Percentiles rank a stretch among this genome's conserved stretches.
These are phyloP conservation scores for Cercopithecus mona DNA, from an alignment of 2,113 vertebrate genomes.

Conservation along the genomic window DNA sequence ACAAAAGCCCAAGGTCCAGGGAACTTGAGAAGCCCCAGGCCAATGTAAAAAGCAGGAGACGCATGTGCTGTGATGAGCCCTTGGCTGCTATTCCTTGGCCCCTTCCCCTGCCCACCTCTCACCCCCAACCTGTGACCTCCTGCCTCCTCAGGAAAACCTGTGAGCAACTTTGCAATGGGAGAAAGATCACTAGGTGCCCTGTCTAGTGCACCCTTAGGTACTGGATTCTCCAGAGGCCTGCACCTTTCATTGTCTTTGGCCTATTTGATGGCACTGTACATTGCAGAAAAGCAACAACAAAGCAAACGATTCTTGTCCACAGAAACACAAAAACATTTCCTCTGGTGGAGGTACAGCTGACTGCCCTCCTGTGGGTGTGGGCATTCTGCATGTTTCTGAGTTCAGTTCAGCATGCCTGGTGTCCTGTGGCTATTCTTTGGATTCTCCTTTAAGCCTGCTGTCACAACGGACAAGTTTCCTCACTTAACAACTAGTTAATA, in stretches of 20 bases:
- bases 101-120: not conserved
- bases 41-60: not conserved
- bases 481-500: not conserved
- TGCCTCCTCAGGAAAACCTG: not conserved
- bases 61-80: accelerated
- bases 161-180: too few relatives aligned
- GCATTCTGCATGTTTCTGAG: not conserved
- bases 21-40: not conserved
- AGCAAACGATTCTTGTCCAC: not conserved
- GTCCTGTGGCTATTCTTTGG: not conserved
- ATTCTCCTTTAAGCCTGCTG: not conserved
- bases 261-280: not conserved
- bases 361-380: not conserved
- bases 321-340: not conserved
- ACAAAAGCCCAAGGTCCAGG: not conserved
- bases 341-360: too few relatives aligned
- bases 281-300: not conserved
- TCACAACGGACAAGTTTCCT: not conserved
- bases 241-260: not conserved
- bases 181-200: accelerated
- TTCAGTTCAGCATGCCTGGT: not conserved
- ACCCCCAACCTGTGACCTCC: not conserved
- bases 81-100: not conserved
- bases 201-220: accelerated
- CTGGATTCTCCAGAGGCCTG: accelerated